Percentiles rank a stretch among this genome's conserved stretches.
These are phyloP conservation scores for Notodonta ziczac DNA, from an alignment of 2,888 invertebrate genomes.

Conservation along the genomic window DNA sequence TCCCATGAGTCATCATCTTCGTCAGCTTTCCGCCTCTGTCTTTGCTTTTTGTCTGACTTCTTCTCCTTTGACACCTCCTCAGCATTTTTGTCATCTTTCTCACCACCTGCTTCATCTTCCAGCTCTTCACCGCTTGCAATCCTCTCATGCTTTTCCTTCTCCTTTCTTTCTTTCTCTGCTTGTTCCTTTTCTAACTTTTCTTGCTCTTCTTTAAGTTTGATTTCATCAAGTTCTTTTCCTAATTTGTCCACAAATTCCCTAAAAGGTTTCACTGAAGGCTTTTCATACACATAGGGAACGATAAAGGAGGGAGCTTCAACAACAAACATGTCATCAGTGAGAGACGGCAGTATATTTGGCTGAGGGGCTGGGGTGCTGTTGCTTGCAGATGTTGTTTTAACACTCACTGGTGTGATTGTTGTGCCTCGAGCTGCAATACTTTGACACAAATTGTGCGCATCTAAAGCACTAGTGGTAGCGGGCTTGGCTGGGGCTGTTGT, in stretches of 20 bases:
- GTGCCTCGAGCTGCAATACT: slow-evolving; percentile 80
- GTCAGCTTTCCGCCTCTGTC: slow-evolving; percentile 64
- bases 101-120: slow-evolving; percentile 42
- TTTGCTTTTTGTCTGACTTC: slow-evolving; percentile 64
- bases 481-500: slow-evolving; percentile 50
- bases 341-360: slow-evolving; percentile 88
- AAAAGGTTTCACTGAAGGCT: slow-evolving; percentile 92
- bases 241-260: slow-evolving; percentile 89
- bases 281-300: slow-evolving; percentile 96
- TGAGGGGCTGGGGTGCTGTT: slow-evolving; percentile 50
- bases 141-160: slow-evolving; percentile 70
- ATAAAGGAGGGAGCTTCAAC: slow-evolving; percentile 97
- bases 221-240: slow-evolving; percentile 85
- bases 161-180: slow-evolving; percentile 65
- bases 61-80: slow-evolving; percentile 56
- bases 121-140: slow-evolving; percentile 1
- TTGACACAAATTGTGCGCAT: slow-evolving; percentile 75
- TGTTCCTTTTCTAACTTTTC: slow-evolving; percentile 65
- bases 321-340: slow-evolving; percentile 96
- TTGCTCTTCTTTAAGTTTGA: slow-evolving; percentile 69
- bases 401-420: slow-evolving; percentile 82
- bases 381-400: slow-evolving; percentile 50
- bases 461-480: slow-evolving; percentile 52
- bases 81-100: slow-evolving; percentile 49
- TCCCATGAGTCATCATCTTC: slow-evolving; percentile 87